Evolutionary conservation across 2,113 vertebrate species (phyloP), one percentile per base, ranked within the genome.

Genomic region (Cercocebus atys): DNA sequence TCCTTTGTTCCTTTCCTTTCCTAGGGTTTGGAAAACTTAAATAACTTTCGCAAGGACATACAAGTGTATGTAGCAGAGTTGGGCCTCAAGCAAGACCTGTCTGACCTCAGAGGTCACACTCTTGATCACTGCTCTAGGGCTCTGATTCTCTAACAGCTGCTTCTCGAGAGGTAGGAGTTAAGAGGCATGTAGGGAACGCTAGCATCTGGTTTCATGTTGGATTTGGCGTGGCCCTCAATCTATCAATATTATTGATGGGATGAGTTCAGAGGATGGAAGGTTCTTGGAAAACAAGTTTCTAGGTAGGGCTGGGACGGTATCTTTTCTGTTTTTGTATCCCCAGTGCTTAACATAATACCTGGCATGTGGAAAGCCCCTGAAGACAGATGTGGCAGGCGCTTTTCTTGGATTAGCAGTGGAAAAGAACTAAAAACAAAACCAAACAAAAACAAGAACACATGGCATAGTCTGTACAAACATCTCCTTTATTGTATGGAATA

Each of bases 91-190:
- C 52, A 23, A 11, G 22, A 8, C 38, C 52, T 50, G 23, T 61
- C 50, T 52, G 23, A 70, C 32, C 25, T 55, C 18, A 27, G 5
- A 70, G 64, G 50, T n/a, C 27, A 1, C 23, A 6, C 23, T 47
- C 32, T 6, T n/a, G 20, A 9, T 3, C 11, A 3, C 38, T 61
- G 17, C 8, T 57, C 0, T 52, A 2, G n/a, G 9, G 25, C 13
- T 83, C 64, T 30, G 8, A 3, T 13, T 78, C 72, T 89, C 1
- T n/a, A 7, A 43, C 2, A 57, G 47, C 32, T 43, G 47, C n/a
- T 66, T 45, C 35, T 20, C 4, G 47, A 81, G 45, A 8, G 12
- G 10, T 3, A 66, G 64, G 78, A 76, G 64, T 73, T 66, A 5
- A 91, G 52, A 83, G 61, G 45, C n/a, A 38, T 35, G 12, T 4